A percentile compares a stretch with the other conserved stretches of the same genome.
Evolutionary conservation across 2,888 invertebrate species (phyloP).

Genomic region (Busseola fusca): DNA sequence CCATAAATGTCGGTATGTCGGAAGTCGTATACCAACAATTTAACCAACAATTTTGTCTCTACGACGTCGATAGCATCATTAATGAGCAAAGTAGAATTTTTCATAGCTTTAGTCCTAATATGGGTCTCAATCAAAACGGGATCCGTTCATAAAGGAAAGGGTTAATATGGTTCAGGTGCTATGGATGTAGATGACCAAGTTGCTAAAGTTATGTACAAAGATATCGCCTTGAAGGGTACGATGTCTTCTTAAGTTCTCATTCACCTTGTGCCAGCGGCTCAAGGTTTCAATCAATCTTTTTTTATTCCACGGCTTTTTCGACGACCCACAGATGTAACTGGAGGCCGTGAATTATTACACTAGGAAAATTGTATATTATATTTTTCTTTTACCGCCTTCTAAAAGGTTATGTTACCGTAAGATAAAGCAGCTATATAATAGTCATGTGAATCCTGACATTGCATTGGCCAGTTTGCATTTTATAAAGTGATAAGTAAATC

Average conservation of each 20-base stretch:
- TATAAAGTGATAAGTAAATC: constrained; percentile 29
- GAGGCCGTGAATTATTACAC: constrained; percentile 51
- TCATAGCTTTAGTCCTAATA: constrained; percentile 19
- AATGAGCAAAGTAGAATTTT: constrained; percentile 27
- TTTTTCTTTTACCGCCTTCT: constrained; percentile 32
- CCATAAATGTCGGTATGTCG: constrained; percentile 26
- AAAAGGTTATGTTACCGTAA: constrained; percentile 8
- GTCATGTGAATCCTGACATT: constrained; percentile 37
- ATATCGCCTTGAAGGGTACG: constrained; percentile 70
- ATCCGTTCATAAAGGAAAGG: constrained; percentile 43
- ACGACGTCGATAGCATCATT: constrained; percentile 30
- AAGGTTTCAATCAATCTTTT: constrained; percentile 70
- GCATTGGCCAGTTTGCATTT: constrained; percentile 16
- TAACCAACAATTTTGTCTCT: too few species aligned
- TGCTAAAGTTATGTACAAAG: constrained; percentile 39
- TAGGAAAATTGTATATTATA: constrained; percentile 48
- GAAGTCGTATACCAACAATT: constrained; percentile 39
- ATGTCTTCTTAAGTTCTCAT: constrained; percentile 69
- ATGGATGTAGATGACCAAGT: constrained; percentile 31
- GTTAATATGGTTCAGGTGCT: constrained; percentile 1
- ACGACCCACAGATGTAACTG: constrained; percentile 59
- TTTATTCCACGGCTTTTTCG: constrained; percentile 67
- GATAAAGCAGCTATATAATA: constrained; percentile 12
- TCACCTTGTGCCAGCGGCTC: constrained; percentile 68
- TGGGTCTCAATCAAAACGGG: constrained; percentile 34